Conservation (phyloP, 2,888 invertebrate genomes). For the Pardosa pseudoannulata region DNA sequence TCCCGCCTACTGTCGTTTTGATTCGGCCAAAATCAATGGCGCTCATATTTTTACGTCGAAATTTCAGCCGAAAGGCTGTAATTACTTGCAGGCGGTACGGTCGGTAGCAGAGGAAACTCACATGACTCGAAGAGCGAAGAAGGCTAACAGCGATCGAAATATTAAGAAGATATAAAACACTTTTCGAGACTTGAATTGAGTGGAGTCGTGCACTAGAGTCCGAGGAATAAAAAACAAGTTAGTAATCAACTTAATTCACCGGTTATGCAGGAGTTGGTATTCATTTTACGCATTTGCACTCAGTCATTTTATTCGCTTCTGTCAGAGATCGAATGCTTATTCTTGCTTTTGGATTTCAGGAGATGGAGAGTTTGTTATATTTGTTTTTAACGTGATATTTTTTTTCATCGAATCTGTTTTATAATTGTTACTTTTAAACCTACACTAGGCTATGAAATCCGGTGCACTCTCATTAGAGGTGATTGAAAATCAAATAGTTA, state of each 20-base stretch:
- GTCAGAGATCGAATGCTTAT: neutral
- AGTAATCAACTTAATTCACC: constrained; percentile 11
- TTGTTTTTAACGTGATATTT: no score
- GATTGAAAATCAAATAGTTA: no score
- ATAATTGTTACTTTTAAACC: no score
- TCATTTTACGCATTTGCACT: neutral
- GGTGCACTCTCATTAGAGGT: no score
- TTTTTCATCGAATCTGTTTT: no score
- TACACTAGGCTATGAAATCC: no score
- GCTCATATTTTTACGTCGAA: constrained; percentile 41
- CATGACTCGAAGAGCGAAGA: neutral
- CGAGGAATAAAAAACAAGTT: neutral
- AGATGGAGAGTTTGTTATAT: no score
- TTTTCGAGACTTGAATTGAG: neutral
- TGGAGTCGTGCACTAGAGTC: neutral
- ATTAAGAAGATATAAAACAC: constrained; percentile 10
- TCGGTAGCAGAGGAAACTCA: constrained; percentile 4
- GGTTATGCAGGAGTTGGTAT: constrained; percentile 4
- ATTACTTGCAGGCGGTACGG: constrained; percentile 28
- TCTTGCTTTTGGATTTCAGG: no score
- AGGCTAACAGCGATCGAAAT: neutral
- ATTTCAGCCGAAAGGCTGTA: constrained; percentile 42
- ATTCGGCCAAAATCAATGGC: constrained; percentile 28
- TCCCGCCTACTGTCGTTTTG: constrained; percentile 44
- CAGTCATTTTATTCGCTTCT: neutral